Percentiles rank a stretch among this genome's conserved stretches.
These are phyloP conservation scores for Chlorospingus flavigularis DNA, from an alignment of 2,797 vertebrate species.

Conservation along the genomic window DNA sequence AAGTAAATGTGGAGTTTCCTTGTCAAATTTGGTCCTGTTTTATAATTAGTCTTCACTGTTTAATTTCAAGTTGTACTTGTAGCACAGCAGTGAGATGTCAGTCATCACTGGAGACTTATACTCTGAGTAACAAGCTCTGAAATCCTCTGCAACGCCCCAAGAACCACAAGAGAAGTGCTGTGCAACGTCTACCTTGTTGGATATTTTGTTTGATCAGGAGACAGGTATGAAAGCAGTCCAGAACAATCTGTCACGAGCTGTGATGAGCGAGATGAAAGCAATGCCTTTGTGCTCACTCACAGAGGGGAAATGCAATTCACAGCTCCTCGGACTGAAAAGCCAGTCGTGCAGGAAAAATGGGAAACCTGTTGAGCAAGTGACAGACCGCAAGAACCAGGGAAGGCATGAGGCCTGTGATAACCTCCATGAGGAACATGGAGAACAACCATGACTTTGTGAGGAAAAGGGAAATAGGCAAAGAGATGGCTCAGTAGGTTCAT, in stretches of 20 bases:
- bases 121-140: slow-evolving; percentile 42
- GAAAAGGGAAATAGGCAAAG: background rate
- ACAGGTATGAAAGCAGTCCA: background rate
- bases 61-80: slow-evolving; percentile 9
- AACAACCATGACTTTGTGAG: background rate
- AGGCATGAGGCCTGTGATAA: background rate
- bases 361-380: background rate
- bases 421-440: background rate
- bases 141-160: slow-evolving; percentile 16
- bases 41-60: slow-evolving; percentile 15
- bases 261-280: slow-evolving; percentile 21
- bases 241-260: background rate
- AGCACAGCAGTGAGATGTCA: slow-evolving; percentile 17
- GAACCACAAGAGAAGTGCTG: slow-evolving; percentile 21
- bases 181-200: background rate
- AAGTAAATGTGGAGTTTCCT: background rate
- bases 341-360: slow-evolving; percentile 21
- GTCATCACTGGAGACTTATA: slow-evolving; percentile 11
- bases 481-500: background rate
- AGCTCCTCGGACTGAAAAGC: background rate
- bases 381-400: background rate
- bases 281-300: background rate
- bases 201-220: background rate
- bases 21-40: background rate
- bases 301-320: slow-evolving; percentile 19